Evolutionary conservation across 2,888 invertebrate genomes (phyloP), one percentile per base, ranked within the genome.

Genomic region (Cheilosia grossa): DNA sequence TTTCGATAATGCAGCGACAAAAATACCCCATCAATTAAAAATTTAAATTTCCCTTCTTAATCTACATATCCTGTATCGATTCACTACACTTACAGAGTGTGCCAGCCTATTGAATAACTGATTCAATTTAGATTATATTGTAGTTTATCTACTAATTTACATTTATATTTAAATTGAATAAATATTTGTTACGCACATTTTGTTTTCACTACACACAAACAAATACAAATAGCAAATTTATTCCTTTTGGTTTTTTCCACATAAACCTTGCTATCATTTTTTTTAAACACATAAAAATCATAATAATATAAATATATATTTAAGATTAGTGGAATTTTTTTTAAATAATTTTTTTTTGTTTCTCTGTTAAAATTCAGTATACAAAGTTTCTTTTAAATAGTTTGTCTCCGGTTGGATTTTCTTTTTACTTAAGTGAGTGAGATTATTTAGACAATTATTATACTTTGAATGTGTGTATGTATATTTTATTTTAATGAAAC

Each of bases 281-380:
- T 19, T 27, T 54, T 54, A 17, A 44, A 81, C n/a, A 53, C 51
- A 13, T 24, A 64, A 53, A 82, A 74, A 42, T 40, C 40, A 83
- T n/a, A 74, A 51, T 66, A 58, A 59, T 64, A 49, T 47, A 47
- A 37, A 37, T 47, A 49, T 58, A 70, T 47, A 30, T 64, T 75
- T 79, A 83, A 75, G 54, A 83, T 83, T 83, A 83, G 59, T 83
- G 83, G 83, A 83, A 83, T 83, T 75, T 40, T 67, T 73, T 10
- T 30, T 75, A 64, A 70, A 53, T 67, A 33, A 56, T 9, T 10
- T 49, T 15, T 17, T 21, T 42, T 53, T 37, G 37, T 37, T 59
- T 53, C 0, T 37, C 49, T 73, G 1, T 64, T 66, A 4, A 17
- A 80, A 77, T 72, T 77, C 66, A 81, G 72, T 77, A 75, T 67